Evolutionary conservation across 1,140 invertebrate genomes (phyloP).

Genomic region (Conus betulinus): DNA sequence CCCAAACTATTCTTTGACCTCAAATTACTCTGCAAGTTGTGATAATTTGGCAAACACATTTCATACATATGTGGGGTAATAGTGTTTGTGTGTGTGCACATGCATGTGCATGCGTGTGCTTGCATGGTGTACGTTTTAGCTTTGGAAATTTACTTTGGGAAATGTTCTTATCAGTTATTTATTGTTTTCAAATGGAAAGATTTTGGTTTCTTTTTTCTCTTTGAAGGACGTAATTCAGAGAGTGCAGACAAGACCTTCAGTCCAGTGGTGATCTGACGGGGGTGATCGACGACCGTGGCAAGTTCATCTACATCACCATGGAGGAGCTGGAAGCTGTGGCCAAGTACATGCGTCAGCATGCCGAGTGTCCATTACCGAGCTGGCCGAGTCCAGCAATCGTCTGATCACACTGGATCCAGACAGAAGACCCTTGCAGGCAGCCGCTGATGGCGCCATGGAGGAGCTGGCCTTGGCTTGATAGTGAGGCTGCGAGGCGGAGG

Average conservation of each 20-base stretch:
- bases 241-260: constrained; percentile 90
- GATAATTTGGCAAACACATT: no score
- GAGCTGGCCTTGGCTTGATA: not conserved
- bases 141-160: not conserved
- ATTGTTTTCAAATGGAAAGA: not conserved
- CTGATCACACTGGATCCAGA: constrained; percentile 87
- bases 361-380: constrained; percentile 92
- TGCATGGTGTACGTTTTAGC: not conserved
- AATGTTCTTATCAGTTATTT: constrained; percentile 25
- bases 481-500: no score
- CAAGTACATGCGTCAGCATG: constrained; percentile 96
- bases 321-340: constrained; percentile 94
- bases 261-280: constrained; percentile 84
- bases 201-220: constrained; percentile 20
- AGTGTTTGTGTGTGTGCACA: not conserved
- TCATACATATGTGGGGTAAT: not conserved
- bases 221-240: constrained; percentile 79
- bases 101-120: no score
- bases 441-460: not conserved
- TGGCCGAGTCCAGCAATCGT: constrained; percentile 95
- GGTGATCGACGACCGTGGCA: constrained; percentile 98
- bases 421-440: not conserved
- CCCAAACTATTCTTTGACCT: no score
- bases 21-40: no score
- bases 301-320: constrained; percentile 98